Percentiles rank a stretch among this genome's conserved stretches.
Evolutionary conservation across 2,888 invertebrate species (phyloP).

Genomic region (Hirtodrosophila duncani): DNA sequence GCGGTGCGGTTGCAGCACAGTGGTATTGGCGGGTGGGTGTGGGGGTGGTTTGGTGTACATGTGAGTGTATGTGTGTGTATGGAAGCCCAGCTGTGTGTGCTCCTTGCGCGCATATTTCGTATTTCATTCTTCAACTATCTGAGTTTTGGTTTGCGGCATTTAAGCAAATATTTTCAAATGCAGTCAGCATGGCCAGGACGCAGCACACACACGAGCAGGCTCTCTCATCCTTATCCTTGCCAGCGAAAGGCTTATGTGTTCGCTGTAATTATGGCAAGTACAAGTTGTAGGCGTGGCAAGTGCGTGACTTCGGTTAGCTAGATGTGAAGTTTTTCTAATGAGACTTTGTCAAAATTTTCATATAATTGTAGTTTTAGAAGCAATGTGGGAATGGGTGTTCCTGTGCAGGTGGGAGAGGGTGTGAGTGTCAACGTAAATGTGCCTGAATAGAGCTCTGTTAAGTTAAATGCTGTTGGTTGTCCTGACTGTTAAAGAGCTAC

Average conservation of each 20-base stretch:
- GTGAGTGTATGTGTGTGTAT: constrained; percentile 16
- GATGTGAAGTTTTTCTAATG: constrained; percentile 51
- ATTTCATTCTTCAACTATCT: constrained; percentile 64
- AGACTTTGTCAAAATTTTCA: constrained; percentile 21
- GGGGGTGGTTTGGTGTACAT: not conserved
- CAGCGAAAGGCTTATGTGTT: constrained; percentile 27
- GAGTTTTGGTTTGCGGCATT: constrained; percentile 70
- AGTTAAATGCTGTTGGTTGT: too few species aligned
- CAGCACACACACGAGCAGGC: not conserved
- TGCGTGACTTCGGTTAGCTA: constrained; percentile 53
- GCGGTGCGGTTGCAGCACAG: constrained; percentile 43
- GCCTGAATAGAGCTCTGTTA: not conserved
- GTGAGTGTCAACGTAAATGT: not conserved
- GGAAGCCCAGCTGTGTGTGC: constrained; percentile 4
- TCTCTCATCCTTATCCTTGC: not conserved
- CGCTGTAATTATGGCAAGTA: constrained; percentile 44
- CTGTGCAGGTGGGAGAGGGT: not conserved
- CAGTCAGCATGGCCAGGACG: constrained; percentile 28
- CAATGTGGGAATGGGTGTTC: not conserved
- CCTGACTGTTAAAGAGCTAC: constrained; percentile 1
- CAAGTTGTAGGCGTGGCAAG: constrained; percentile 33
- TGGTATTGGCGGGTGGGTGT: constrained; percentile 4
- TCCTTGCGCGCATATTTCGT: constrained; percentile 44
- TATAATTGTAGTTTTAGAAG: constrained; percentile 1
- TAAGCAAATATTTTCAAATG: constrained; percentile 68